Conservation (phyloP, 2,113 vertebrate species). For the Mesoclemmys tuberculata region DNA sequence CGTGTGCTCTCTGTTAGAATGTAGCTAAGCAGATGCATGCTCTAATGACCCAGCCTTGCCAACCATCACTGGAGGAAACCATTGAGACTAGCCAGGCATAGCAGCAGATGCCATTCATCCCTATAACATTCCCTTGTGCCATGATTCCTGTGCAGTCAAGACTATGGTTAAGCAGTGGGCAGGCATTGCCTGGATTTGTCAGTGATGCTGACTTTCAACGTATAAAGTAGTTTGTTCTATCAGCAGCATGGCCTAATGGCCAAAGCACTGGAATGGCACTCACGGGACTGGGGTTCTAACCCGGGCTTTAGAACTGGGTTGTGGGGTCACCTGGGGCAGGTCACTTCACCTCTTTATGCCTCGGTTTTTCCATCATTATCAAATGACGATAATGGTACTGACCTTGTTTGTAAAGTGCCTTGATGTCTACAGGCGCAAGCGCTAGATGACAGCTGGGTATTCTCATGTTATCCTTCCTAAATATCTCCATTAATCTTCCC, state of each 20-base stretch:
- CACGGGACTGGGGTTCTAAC: not conserved
- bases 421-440: not conserved
- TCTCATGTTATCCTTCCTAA: not conserved
- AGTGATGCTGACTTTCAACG: not conserved
- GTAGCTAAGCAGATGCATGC: not conserved
- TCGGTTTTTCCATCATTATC: not conserved
- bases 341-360: not conserved
- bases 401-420: not conserved
- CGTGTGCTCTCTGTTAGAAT: not conserved
- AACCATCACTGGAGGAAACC: not conserved
- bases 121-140: not conserved
- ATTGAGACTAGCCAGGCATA: not conserved
- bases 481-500: not conserved
- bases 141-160: not conserved
- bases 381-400: not conserved
- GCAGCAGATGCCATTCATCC: not conserved
- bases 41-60: not conserved
- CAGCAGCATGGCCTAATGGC: not conserved
- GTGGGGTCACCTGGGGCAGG: too few relatives aligned
- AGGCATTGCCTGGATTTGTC: not conserved
- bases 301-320: not conserved
- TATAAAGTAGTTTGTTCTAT: not conserved
- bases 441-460: not conserved
- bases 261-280: not conserved
- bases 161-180: not conserved